phyloP scores from a whole-genome alignment of 2,888 invertebrate species.

The Galerucella nymphaeae region DNA sequence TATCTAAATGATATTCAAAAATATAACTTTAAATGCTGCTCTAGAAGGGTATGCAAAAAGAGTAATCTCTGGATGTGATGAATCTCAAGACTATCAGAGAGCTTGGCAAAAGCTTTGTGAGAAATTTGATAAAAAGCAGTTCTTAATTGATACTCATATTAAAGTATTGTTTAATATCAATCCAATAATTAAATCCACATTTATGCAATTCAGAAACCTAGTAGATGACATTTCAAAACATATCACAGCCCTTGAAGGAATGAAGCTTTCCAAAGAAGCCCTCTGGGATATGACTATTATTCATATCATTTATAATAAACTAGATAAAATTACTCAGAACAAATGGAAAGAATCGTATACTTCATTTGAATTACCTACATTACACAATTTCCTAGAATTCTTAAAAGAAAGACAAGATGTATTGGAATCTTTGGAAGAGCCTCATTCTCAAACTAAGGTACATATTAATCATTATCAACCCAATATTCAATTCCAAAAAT shows the following conservation, averaged over 20 bases:
- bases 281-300: slow-evolving; percentile 26
- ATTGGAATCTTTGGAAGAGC: slow-evolving; percentile 18
- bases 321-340: slow-evolving; percentile 29
- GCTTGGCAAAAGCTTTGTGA: slow-evolving; percentile 23
- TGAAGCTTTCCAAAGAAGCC: slow-evolving; percentile 22
- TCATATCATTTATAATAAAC: slow-evolving; percentile 30
- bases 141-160: slow-evolving; percentile 28
- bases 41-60: slow-evolving; percentile 28
- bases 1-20: slow-evolving; percentile 22
- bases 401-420: slow-evolving; percentile 28
- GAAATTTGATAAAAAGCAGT: slow-evolving; percentile 26
- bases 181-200: slow-evolving; percentile 3
- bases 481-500: no score
- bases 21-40: slow-evolving; percentile 21
- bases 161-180: slow-evolving; percentile 24
- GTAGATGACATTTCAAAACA: slow-evolving; percentile 25
- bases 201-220: slow-evolving; percentile 3
- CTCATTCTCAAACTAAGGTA: no score
- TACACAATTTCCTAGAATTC: slow-evolving; percentile 33
- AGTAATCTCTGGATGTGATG: slow-evolving; percentile 18
- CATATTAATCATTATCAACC: no score
- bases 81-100: slow-evolving; percentile 13
- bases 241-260: slow-evolving; percentile 21
- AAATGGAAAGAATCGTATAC: slow-evolving; percentile 30
- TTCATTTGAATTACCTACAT: slow-evolving; percentile 22